phyloP scores from a whole-genome alignment of 2,113 vertebrate genomes.

The Gallinago undulata region DNA sequence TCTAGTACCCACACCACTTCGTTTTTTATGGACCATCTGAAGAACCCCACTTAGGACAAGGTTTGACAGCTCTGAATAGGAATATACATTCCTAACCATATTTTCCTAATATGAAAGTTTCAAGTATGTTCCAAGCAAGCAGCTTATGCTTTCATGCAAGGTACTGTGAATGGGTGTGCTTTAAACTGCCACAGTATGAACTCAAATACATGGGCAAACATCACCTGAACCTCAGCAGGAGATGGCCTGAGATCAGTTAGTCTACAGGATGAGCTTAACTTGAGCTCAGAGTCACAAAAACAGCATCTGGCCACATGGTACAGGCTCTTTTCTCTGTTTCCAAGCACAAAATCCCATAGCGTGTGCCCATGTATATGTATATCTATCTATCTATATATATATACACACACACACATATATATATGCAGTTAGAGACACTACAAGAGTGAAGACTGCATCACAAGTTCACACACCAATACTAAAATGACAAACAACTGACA shows the following conservation, averaged over 20 bases:
- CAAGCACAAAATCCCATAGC: neutral
- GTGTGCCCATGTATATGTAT: accelerated
- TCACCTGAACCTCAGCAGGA: neutral
- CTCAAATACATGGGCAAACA: neutral
- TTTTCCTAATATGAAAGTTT: neutral
- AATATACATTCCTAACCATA: neutral
- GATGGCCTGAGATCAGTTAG: neutral
- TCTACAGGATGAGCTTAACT: neutral
- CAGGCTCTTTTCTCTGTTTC: neutral
- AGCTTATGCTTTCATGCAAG: neutral
- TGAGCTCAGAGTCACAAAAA: neutral
- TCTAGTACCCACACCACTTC: neutral
- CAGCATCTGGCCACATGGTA: neutral
- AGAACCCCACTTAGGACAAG: neutral
- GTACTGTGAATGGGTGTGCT: neutral
- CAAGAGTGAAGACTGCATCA: neutral
- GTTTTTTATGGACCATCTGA: neutral
- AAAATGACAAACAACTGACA: neutral
- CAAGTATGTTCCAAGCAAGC: neutral
- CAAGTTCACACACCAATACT: neutral
- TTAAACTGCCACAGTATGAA: neutral
- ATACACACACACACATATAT: no score
- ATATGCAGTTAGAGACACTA: neutral
- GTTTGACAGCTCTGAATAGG: neutral
- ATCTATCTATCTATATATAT: accelerated